Conservation (phyloP, 1,140 invertebrate species). For the Drosophila orena region DNA sequence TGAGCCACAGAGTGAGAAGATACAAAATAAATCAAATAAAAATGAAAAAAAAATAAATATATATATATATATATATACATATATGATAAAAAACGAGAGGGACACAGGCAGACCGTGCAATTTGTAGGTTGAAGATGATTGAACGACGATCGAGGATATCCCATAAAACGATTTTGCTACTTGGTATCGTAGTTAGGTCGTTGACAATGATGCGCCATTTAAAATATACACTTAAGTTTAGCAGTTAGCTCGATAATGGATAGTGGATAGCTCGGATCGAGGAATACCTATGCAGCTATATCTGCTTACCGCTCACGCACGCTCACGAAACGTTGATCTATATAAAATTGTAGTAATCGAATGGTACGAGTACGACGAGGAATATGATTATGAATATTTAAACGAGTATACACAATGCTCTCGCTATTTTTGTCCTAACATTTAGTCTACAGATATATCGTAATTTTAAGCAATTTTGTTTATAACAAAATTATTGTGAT, state of each 20-base stretch:
- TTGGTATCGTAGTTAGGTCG: constrained; percentile 57
- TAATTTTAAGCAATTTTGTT: constrained; percentile 82
- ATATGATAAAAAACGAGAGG: constrained; percentile 3
- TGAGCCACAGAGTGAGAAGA: constrained; percentile 45
- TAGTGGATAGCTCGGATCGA: constrained; percentile 21
- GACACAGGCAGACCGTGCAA: constrained; percentile 76
- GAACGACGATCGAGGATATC: constrained; percentile 20
- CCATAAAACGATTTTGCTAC: constrained; percentile 37
- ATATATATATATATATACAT: too few relatives aligned
- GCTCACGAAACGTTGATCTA: constrained; percentile 71
- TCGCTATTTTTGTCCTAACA: constrained; percentile 80
- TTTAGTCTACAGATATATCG: constrained; percentile 77
- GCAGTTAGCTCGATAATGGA: constrained; percentile 58
- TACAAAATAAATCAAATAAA: constrained; percentile 2
- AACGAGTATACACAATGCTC: constrained; percentile 61
- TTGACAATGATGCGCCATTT: constrained; percentile 79
- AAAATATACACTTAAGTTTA: constrained; percentile 76
- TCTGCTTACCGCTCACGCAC: constrained; percentile 46
- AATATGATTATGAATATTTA: constrained; percentile 45
- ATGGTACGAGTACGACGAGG: constrained; percentile 46
- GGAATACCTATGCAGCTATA: constrained; percentile 27
- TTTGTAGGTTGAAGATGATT: constrained; percentile 74
- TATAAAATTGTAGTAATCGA: constrained; percentile 71
- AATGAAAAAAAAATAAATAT: neutral
- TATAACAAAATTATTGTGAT: constrained; percentile 84